Evolutionary conservation across 2,113 vertebrate species (phyloP), one percentile per base, ranked within the genome.

Genomic region (Forbesichthys papilliferus): DNA sequence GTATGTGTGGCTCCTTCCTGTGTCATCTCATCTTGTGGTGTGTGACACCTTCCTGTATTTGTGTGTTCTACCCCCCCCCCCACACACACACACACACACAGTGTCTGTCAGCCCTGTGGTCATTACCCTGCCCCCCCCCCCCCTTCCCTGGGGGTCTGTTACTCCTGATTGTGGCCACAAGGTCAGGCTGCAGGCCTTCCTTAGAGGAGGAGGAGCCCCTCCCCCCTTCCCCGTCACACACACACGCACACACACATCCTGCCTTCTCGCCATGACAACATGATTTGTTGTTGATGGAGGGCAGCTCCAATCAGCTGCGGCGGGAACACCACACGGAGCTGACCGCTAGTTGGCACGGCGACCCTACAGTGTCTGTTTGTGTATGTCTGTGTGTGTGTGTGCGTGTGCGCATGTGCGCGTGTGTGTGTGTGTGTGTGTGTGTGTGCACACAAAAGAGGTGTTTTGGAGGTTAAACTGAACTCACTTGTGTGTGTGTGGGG

Each of bases 111-210:
- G 16, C 12, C 66, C 54, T 16, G 16, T 16, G 16, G 16, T 0
- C 16, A 16, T 0, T 0, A 16, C 16, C 16, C 16, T 16, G 16
- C 16, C 16, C 16, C 16, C 75, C 68, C n/a, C 27, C 56, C 66
- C 59, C 47, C 59, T 75, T 86, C 89, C 91, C 92, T 52, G 1
- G 87, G 81, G 90, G 79, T 86, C 83, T 88, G 77, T 92, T 91
- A 92, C 81, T 82, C 87, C 84, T 92, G 90, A 92, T 91, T 91
- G 87, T 86, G 87, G 89, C 86, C 88, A 90, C 85, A 90, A 92
- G 93, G 93, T 94, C 92, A 93, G 78, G 33, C 70, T 83, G 84
- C 93, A 93, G 89, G 77, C 90, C 84, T 92, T 93, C 92, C 92
- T 92, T 8, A 85, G 87, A 91, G 87, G 80, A 88, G 80, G 64